These are phyloP conservation scores for Chelon auratus DNA, from an alignment of 2,797 vertebrate species.

Conservation along the genomic window DNA sequence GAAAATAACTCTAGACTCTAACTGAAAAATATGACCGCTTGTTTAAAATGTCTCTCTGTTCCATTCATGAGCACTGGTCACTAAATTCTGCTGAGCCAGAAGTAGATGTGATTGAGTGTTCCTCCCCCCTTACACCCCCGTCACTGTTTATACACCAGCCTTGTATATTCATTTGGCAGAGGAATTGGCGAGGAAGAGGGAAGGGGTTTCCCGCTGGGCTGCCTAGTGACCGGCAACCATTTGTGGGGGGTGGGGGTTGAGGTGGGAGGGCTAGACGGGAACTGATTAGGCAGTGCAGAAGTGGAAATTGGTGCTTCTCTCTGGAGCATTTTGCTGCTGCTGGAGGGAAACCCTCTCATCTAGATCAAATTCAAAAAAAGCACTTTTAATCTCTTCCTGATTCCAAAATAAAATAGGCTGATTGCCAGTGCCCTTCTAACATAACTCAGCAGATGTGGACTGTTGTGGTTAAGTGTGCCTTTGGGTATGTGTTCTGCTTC, in stretches of 20 bases:
- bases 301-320: conserved; percentile 12
- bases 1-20: neutral
- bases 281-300: conserved; percentile 12
- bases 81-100: conserved; percentile 47
- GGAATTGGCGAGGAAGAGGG: conserved; percentile 22
- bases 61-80: conserved; percentile 30
- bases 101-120: conserved; percentile 28
- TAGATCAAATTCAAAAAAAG: neutral
- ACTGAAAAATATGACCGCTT: neutral
- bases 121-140: conserved; percentile 5
- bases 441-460: neutral
- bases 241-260: neutral
- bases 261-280: neutral
- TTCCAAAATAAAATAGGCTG: neutral
- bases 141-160: conserved; percentile 37
- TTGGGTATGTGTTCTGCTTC: no score
- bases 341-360: neutral
- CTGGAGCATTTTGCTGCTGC: conserved; percentile 4
- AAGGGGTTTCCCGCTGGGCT: conserved; percentile 50
- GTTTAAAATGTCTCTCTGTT: conserved; percentile 9
- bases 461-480: no score
- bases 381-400: neutral
- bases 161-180: conserved; percentile 37
- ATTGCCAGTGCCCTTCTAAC: neutral
- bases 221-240: conserved; percentile 7